Evolutionary conservation across 1,140 invertebrate species (phyloP), one percentile per base, ranked within the genome.

Genomic region (Acromyrmex heyeri): DNA sequence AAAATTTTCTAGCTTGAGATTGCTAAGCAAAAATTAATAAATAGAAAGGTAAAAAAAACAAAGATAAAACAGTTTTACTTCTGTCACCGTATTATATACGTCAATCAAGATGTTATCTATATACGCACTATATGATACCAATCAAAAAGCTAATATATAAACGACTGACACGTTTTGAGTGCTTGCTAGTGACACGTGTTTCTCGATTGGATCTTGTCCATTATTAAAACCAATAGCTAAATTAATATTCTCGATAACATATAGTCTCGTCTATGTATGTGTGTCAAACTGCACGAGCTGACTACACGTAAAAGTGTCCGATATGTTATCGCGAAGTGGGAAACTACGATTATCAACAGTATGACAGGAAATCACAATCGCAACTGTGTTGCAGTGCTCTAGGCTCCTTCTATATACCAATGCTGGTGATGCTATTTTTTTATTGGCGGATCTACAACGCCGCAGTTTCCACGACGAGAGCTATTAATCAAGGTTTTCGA

Each of bases 391-490:
- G 98, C 95, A 99, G 98, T 5, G 98, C 99, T 2, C 96, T 99
- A 30, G 98, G 99, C 10, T 99, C 98, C 72, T 99, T 99, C 96
- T 99, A 99, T 94, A 97, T 99, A 91, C 99, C 99, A 14, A 99
- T 99, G 97, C 97, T 99, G 89, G 97, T 99, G 53, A 99, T 99
- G 98, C 96, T 99, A 72, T 99, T 99, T 96, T 98, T 99, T 95
- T 99, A 99, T 95, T 98, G 98, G 96, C 96, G 98, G 87, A 99
- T 99, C 90, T 99, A 99, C 95, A 97, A 97, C 79, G 98, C 98
- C 0, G 98, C 98, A 21, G 97, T 98, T 3, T 97, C 97, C 85
- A 99, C 98, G 0, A 99, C 98, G 0, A 97, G 97, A 88, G 98
- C 98, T 44, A 98, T 99, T 91, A 98, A 98, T 95, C 98, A 98